A percentile compares a stretch with the other conserved stretches of the same genome.
Evolutionary conservation across 2,113 vertebrate genomes (phyloP).

Genomic region (Melierax canorus): DNA sequence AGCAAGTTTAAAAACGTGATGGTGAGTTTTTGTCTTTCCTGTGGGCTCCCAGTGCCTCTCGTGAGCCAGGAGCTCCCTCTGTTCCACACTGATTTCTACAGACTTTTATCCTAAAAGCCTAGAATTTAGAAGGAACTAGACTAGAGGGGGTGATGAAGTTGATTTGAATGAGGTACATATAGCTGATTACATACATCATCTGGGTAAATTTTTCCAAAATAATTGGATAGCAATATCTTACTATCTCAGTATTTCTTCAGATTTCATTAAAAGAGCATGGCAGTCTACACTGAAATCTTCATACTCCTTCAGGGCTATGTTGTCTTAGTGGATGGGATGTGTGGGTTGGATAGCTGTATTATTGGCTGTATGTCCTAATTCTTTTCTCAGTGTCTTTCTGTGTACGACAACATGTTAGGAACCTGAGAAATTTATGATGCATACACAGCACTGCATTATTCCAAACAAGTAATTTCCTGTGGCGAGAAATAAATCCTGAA

Average conservation of each 20-base stretch:
- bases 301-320: neutral
- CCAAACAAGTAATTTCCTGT: neutral
- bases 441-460: neutral
- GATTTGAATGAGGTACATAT: neutral
- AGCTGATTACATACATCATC: neutral
- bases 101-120: neutral
- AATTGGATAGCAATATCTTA: neutral
- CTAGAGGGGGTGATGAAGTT: neutral
- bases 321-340: neutral
- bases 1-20: rapidly evolving
- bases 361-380: neutral
- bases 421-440: neutral
- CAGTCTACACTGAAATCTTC: neutral
- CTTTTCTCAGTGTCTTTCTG: neutral
- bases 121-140: neutral
- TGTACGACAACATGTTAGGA: neutral
- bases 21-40: neutral
- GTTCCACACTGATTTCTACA: neutral
- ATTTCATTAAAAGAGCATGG: neutral
- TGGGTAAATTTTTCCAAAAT: neutral
- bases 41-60: neutral
- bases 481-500: neutral
- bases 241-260: neutral
- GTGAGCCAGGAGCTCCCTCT: neutral
- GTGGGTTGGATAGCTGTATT: neutral